These are phyloP conservation scores for Alaudala cheleensis DNA, from an alignment of 2,113 vertebrate genomes.

Conservation along the genomic window DNA sequence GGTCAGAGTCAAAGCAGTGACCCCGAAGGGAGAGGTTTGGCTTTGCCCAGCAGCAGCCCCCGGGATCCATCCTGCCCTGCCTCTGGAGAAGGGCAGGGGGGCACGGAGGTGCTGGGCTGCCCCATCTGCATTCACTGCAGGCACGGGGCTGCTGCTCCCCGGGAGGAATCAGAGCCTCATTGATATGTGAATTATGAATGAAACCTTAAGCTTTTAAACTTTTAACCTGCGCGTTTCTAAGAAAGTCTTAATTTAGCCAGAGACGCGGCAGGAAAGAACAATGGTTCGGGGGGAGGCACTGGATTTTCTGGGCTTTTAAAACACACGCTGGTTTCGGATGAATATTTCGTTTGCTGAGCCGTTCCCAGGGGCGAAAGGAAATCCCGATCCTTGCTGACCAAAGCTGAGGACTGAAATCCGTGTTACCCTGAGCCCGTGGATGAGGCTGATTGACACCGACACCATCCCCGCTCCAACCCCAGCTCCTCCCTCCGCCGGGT, in stretches of 20 bases:
- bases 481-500: not conserved
- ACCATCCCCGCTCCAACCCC: not conserved
- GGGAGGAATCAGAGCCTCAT: slow-evolving; percentile 56
- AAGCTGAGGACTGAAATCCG: not conserved
- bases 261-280: not conserved
- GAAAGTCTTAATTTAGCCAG: slow-evolving; percentile 53
- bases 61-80: not conserved
- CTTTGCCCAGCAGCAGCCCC: not conserved
- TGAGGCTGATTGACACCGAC: not conserved
- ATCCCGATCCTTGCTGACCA: not conserved
- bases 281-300: not conserved
- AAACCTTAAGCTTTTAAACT: slow-evolving; percentile 71
- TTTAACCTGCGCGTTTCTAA: slow-evolving; percentile 66
- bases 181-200: slow-evolving; percentile 71
- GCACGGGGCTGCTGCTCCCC: not conserved
- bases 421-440: not conserved
- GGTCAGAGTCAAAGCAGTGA: not conserved
- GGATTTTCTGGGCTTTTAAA: slow-evolving; percentile 4
- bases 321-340: not conserved
- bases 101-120: not conserved
- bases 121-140: slow-evolving; percentile 48
- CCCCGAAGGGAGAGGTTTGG: slow-evolving; percentile 3
- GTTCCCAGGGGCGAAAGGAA: not conserved
- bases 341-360: not conserved
- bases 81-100: not conserved